Base-by-base conservation (phyloP, 1,140 invertebrate genomes). In the Ctenoplectra terminalis region DNA sequence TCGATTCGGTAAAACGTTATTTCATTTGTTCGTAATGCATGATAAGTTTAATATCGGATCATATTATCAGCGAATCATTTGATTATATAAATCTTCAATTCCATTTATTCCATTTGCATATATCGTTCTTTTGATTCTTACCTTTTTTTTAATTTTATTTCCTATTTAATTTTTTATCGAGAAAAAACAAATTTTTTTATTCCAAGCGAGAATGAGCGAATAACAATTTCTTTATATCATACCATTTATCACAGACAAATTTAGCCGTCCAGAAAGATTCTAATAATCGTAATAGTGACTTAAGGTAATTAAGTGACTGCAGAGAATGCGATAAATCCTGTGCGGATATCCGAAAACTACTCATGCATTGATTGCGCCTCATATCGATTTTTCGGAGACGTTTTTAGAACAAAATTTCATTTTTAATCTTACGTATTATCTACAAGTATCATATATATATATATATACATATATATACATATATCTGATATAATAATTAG, bases 191-290 rank as follows among this genome's bases (percentile, higher is more conserved):
- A 61, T 34, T 79, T 29, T 69, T 23, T 6, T 79, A 67, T 72
- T 86, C 37, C 72, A 83, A 83, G 71, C 81, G 75, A 73, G 79
- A 69, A 31, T 52, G 50, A 79, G 52, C 70, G 74, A 75, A 52
- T 52, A 58, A 82, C 80, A 48, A 40, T 82, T 83, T 37, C 58
- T 56, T 77, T 52, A 50, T 50, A 69, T 72, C 52, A 46, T 52
- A 73, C 48, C 40, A 83, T 87, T 85, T 79, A 83, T 83, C 84
- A 80, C 81, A 83, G 67, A 77, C 66, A 77, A 83, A 83, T 82
- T 86, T 87, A 87, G 82, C 86, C 86, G 86, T 87, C 86, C 86
- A 87, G 58, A 81, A 43, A 74, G 40, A 87, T 87, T 84, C 71
- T 87, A 87, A 87, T 29, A 60, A 77, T 84, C 80, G 72, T 58